These are phyloP conservation scores for Cnemophilus loriae DNA, from an alignment of 2,113 vertebrate genomes.

Conservation along the genomic window DNA sequence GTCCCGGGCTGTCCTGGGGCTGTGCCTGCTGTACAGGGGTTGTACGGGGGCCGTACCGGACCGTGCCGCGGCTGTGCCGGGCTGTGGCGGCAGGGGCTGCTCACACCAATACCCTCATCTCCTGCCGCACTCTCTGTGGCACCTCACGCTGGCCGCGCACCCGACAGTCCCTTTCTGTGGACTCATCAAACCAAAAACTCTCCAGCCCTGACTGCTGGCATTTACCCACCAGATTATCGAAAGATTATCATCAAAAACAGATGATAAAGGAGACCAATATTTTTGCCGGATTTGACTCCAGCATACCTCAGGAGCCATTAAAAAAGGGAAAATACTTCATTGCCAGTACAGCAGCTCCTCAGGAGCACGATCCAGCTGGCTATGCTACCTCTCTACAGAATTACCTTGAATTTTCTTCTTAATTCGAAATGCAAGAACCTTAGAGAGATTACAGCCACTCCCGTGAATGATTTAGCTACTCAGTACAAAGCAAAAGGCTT, in stretches of 20 bases:
- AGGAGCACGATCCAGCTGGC: neutral
- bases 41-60: neutral
- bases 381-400: neutral
- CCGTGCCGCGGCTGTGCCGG: neutral
- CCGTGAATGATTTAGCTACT: neutral
- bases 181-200: neutral
- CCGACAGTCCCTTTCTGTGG: neutral
- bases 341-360: neutral
- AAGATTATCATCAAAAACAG: neutral
- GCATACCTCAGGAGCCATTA: neutral
- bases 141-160: fast-evolving
- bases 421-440: neutral
- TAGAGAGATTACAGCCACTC: neutral
- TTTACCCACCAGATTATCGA: too few species aligned
- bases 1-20: neutral
- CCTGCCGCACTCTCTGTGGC: neutral
- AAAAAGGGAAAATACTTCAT: neutral
- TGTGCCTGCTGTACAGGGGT: too few species aligned
- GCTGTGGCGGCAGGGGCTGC: neutral
- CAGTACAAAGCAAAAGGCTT: neutral
- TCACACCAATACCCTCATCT: neutral
- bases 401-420: neutral
- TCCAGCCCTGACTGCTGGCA: neutral
- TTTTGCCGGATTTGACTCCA: neutral
- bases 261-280: neutral